These are phyloP conservation scores for Polylopha cassiicola DNA, from an alignment of 2,888 invertebrate genomes.

Conservation along the genomic window DNA sequence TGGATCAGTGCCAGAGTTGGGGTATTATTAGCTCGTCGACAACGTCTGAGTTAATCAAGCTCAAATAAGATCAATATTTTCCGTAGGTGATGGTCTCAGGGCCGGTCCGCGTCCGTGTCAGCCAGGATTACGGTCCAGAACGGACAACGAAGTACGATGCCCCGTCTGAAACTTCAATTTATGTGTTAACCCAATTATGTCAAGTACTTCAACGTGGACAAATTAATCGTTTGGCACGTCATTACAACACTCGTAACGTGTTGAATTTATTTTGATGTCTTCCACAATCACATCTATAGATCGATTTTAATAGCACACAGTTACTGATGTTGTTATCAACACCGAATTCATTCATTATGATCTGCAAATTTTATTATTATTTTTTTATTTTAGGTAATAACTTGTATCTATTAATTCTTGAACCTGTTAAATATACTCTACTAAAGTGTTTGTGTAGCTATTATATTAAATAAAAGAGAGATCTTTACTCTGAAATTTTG, in stretches of 20 bases:
- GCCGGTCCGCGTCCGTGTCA: conserved; percentile 44
- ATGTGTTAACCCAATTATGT: conserved; percentile 35
- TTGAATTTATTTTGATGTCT: too few relatives aligned
- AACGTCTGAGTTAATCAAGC: conserved; percentile 74
- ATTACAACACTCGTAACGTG: conserved; percentile 3
- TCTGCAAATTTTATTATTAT: conserved; percentile 3
- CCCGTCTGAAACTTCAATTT: conserved; percentile 32
- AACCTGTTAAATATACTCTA: too few relatives aligned
- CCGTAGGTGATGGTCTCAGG: conserved; percentile 65
- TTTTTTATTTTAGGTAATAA: too few relatives aligned
- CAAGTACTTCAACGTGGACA: conserved; percentile 20
- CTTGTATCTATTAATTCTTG: too few relatives aligned
- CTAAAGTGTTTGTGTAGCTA: too few relatives aligned
- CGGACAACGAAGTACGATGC: conserved; percentile 33
- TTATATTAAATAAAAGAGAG: too few relatives aligned
- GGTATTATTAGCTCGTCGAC: conserved; percentile 73
- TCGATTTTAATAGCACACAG: too few relatives aligned
- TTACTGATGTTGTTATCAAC: background rate
- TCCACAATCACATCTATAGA: too few relatives aligned
- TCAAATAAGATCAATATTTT: conserved; percentile 76
- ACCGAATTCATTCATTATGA: background rate
- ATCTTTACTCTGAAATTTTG: too few relatives aligned
- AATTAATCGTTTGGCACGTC: conserved; percentile 13
- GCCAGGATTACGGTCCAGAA: conserved; percentile 43
- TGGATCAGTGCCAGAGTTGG: conserved; percentile 68